Evolutionary conservation across 2,113 vertebrate genomes (phyloP), one percentile per base, ranked within the genome.

Genomic region (Anguilla japonica): DNA sequence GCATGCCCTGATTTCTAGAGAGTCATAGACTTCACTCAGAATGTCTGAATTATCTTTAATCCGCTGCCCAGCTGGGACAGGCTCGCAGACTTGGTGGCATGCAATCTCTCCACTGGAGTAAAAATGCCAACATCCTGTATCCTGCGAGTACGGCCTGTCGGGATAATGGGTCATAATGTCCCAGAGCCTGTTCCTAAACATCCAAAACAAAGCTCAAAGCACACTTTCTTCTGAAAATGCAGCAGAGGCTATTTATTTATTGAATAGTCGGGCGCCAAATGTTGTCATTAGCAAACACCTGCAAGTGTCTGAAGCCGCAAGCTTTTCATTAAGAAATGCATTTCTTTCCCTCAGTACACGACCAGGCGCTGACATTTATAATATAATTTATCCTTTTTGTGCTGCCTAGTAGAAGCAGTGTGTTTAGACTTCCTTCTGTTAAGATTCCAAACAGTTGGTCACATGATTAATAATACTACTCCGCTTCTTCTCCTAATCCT

Each of bases 41-140:
- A 56, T 71, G 18, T 53, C 34, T 11, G 50, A 81, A 88, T 85
- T 85, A 84, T 83, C 11, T 6, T 46, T 71, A n/a, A 89, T 88
- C 86, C 87, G 71, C 81, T 89, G 86, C 88, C 89, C 89, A 88
- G 89, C 91, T 88, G 87, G 87, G 87, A 80, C 89, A 82, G 89
- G 88, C 91, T 87, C 40, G 22, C 29, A 34, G 41, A 39, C 71
- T 75, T 75, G 71, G 71, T 15, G 67, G 2, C 41, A n/a, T 34
- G 29, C 75, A 8, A 56, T 71, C 34, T 79, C 84, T 79, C 43
- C 29, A 5, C n/a, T 26, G 39, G 15, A 20, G 6, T 7, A 8
- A 67, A 63, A 84, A 13, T 20, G 39, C 83, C 41, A 57, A 84
- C 41, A 40, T 79, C 20, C 20, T 53, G 22, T 5, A 29, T 71